Conservation (phyloP, 2,113 vertebrate species). For the Ctenodactylus gundi region DNA sequence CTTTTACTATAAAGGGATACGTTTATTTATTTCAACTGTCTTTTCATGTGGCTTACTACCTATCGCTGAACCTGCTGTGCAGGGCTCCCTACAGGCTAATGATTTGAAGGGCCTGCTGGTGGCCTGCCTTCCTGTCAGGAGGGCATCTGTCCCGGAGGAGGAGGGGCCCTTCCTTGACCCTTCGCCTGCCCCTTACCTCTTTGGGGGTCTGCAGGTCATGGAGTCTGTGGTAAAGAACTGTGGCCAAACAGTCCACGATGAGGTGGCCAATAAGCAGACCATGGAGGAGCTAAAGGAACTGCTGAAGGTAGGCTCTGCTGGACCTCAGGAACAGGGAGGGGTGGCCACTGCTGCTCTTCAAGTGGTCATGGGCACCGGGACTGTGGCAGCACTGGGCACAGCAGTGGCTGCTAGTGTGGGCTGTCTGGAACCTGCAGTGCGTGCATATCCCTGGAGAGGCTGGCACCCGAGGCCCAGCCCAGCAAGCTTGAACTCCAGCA, state of each 20-base stretch:
- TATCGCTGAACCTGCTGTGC: not conserved
- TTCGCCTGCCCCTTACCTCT: not conserved
- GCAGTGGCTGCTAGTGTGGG: not conserved
- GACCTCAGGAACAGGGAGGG: too few species aligned
- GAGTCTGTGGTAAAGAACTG: slow-evolving; percentile 99
- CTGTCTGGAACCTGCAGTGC: too few species aligned
- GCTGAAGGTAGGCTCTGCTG: slow-evolving; percentile 94
- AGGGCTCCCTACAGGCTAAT: rapidly evolving
- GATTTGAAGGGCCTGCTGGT: not conserved
- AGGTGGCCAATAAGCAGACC: slow-evolving; percentile 97
- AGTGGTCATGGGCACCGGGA: not conserved
- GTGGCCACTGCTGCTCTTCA: rapidly evolving
- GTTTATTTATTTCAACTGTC: too few species aligned
- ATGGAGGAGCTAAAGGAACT: slow-evolving; percentile 99
- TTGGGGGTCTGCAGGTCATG: slow-evolving; percentile 88
- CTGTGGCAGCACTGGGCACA: not conserved
- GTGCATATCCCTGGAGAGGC: not conserved
- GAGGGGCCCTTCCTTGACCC: rapidly evolving
- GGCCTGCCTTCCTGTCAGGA: not conserved
- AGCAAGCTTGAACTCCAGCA: not conserved
- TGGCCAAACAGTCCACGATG: slow-evolving; percentile 96
- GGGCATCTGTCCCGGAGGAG: rapidly evolving
- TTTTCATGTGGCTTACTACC: rapidly evolving
- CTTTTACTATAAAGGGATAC: too few species aligned
- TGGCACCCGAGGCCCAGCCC: rapidly evolving